Evolutionary conservation across 1,140 invertebrate genomes (phyloP).

Genomic region (Ceratitis capitata): DNA sequence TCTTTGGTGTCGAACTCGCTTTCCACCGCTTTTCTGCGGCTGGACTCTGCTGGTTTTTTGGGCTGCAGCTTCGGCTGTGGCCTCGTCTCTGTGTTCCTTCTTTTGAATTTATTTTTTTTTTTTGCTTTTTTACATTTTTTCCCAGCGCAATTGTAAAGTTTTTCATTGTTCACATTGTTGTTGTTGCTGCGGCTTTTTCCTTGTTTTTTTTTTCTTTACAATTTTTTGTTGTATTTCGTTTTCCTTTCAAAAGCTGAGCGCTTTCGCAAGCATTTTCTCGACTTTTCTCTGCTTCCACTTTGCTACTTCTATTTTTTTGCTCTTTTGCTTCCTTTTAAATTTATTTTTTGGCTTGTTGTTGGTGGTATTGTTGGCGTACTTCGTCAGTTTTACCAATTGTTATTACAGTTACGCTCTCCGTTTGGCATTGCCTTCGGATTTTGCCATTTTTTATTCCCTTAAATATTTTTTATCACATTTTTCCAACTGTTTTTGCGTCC

Average conservation of each 20-base stretch:
- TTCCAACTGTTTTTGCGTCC: background rate
- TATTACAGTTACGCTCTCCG: background rate
- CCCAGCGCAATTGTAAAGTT: background rate
- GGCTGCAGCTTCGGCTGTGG: background rate
- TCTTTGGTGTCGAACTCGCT: too few relatives aligned
- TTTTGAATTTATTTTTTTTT: background rate
- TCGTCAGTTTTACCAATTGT: background rate
- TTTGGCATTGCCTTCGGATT: background rate
- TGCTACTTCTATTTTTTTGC: too few relatives aligned
- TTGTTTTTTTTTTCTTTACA: background rate
- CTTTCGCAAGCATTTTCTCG: too few relatives aligned
- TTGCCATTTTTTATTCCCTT: constrained; percentile 1
- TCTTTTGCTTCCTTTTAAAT: background rate
- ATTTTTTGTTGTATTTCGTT: background rate
- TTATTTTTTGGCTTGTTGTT: background rate
- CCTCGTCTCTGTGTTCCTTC: background rate
- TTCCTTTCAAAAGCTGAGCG: too few relatives aligned
- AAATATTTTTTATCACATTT: background rate
- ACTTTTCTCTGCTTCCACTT: too few relatives aligned
- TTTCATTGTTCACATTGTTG: background rate
- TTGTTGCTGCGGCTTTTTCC: background rate
- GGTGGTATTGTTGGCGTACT: background rate
- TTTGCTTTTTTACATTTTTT: background rate
- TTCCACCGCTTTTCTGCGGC: background rate
- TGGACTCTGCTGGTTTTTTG: background rate